These are phyloP conservation scores for Leptinotarsa juncta DNA, from an alignment of 2,888 invertebrate genomes.

Conservation along the genomic window DNA sequence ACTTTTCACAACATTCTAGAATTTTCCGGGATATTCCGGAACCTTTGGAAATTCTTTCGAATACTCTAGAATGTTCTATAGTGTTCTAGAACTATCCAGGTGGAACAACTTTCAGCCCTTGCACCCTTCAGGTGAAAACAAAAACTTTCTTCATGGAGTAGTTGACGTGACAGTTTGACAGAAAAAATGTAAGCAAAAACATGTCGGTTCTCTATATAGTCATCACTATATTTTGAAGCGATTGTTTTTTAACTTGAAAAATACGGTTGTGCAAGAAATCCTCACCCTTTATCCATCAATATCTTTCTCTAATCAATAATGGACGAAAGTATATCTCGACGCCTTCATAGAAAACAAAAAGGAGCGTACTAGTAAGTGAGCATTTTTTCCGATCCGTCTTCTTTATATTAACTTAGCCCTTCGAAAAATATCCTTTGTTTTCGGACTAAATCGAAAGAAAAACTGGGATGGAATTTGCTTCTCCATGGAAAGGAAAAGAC, in stretches of 20 bases:
- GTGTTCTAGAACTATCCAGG: no score
- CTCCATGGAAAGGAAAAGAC: neutral
- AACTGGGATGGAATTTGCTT: neutral
- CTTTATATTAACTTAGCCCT: neutral
- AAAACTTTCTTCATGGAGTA: no score
- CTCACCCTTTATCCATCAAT: neutral
- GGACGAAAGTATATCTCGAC: neutral
- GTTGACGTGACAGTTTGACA: no score
- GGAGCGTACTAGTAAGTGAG: neutral
- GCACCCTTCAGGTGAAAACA: no score
- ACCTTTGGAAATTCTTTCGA: no score
- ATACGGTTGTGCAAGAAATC: neutral
- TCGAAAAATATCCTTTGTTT: constrained; percentile 10
- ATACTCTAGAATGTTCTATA: no score
- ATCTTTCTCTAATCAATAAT: neutral
- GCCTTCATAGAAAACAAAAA: constrained; percentile 3
- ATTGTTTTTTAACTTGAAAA: neutral
- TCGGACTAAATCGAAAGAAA: neutral
- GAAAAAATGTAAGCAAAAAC: no score
- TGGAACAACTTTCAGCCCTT: no score
- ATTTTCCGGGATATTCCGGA: no score
- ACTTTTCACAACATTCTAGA: no score
- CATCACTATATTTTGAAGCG: no score
- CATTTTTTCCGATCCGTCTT: neutral
- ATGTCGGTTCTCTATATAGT: no score